A percentile compares a stretch with the other conserved stretches of the same genome.
Conservation (phyloP, 2,113 vertebrate genomes). For the Plotosus lineatus region DNA sequence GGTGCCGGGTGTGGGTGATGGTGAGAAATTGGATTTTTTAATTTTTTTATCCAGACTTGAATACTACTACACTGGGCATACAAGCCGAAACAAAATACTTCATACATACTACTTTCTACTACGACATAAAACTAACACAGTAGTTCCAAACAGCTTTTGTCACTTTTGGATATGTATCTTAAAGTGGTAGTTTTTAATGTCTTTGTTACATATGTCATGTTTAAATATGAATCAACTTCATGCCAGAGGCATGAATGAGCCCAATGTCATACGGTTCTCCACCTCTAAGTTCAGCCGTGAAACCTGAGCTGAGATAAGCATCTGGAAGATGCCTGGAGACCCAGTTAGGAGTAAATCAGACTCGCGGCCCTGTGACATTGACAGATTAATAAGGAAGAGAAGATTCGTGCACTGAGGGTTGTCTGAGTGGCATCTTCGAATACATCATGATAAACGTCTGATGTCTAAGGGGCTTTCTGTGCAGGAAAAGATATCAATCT, state of each 20-base stretch:
- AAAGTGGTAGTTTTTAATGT: background rate
- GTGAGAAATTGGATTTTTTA: no score
- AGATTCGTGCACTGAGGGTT: conserved; percentile 42
- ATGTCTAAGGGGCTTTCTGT: conserved; percentile 44
- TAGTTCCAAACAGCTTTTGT: background rate
- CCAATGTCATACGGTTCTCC: conserved; percentile 21
- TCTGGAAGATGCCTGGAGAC: conserved; percentile 47
- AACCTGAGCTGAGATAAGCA: conserved; percentile 66
- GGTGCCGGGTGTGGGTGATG: no score
- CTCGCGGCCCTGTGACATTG: conserved; percentile 65
- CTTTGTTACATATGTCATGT: background rate
- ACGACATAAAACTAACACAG: no score
- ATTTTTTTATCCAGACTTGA: background rate
- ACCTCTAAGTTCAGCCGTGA: conserved; percentile 25
- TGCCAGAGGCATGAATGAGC: background rate
- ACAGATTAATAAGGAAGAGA: conserved; percentile 65
- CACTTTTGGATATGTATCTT: background rate
- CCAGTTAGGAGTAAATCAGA: conserved; percentile 62
- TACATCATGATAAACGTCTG: conserved; percentile 47
- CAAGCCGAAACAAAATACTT: background rate
- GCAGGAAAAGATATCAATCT: conserved; percentile 53
- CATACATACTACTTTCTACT: no score
- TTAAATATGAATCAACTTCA: background rate
- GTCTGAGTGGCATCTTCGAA: conserved; percentile 39
- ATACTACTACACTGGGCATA: background rate